Evolutionary conservation across 2,113 vertebrate species (phyloP), one percentile per base, ranked within the genome.

Genomic region (Mirza zaza): DNA sequence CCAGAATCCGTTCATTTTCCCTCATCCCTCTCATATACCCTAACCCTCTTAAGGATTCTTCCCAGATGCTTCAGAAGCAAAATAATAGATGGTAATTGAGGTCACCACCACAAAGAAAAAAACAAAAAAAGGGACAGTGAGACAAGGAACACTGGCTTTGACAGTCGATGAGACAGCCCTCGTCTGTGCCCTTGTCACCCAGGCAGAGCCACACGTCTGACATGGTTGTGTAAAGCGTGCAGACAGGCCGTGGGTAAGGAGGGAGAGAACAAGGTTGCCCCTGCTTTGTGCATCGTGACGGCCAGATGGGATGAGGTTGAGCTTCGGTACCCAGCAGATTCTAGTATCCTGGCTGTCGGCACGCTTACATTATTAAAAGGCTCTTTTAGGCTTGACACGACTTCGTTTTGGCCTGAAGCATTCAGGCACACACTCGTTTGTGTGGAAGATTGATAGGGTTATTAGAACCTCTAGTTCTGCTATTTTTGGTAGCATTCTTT

Each of bases 381-480:
- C 85, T 36, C 68, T 80, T n/a, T 45, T 17, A 55, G 57, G 42
- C 70, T 73, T 82, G 86, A 34, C 14, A 2, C 7, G 59, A 18
- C 61, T 50, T 73, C 91, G 25, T 36, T 57, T 80, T 86, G 95
- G 82, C 57, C 83, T 9, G 27, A 57, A 68, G 79, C 89, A 75
- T 68, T 52, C 52, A 32, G 95, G 42, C 68, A 34, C 75, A 14
- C 34, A 0, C 77, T 75, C 55, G 8, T 89, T 65, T 80, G 27
- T 91, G 13, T 15, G 79, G 93, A 87, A 93, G 96, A 93, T 81
- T n/a, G 96, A 91, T 97, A 76, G 34, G 89, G 86, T 91, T 82
- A 79, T 95, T 92, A 97, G 68, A 84, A 59, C 76, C 55, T 68
- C 76, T 2, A 45, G 85, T 34, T 79, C 85, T 12, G 65, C 96